A percentile compares a stretch with the other conserved stretches of the same genome.
phyloP scores from a whole-genome alignment of 2,113 vertebrate species.

The Hippocampus guttulatus region DNA sequence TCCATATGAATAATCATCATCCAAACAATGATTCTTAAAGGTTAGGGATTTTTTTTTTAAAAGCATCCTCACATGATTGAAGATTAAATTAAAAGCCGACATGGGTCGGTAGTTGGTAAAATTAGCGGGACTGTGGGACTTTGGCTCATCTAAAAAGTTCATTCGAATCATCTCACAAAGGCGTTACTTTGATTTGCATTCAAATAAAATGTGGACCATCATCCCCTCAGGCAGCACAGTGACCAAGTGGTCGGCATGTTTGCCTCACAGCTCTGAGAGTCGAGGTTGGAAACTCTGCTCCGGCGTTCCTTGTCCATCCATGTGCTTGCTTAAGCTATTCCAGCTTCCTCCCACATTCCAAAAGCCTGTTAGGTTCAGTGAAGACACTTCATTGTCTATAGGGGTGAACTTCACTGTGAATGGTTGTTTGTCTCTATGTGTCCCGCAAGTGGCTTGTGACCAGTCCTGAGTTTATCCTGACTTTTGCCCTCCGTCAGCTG shows the following conservation, averaged over 20 bases:
- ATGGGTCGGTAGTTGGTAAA: too few species aligned
- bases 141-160: not conserved
- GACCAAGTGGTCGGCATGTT: not conserved
- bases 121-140: not conserved
- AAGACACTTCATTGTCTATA: not conserved
- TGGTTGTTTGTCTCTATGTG: too few species aligned
- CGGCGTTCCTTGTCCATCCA: not conserved
- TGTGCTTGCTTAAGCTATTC: too few species aligned
- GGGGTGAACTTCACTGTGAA: not conserved
- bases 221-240: not conserved
- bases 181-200: not conserved
- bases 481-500: not conserved
- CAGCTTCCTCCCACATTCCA: not conserved
- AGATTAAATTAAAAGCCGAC: too few species aligned
- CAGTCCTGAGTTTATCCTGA: not conserved
- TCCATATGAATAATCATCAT: slow-evolving; percentile 21
- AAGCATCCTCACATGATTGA: not conserved
- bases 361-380: not conserved
- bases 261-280: not conserved
- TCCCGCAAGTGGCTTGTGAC: not conserved
- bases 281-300: not conserved
- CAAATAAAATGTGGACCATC: not conserved
- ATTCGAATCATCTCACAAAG: not conserved
- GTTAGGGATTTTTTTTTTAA: slow-evolving; percentile 11
- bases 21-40: slow-evolving; percentile 17